Conservation (phyloP, 2,888 invertebrate genomes). For the Lysandra coridon region DNA sequence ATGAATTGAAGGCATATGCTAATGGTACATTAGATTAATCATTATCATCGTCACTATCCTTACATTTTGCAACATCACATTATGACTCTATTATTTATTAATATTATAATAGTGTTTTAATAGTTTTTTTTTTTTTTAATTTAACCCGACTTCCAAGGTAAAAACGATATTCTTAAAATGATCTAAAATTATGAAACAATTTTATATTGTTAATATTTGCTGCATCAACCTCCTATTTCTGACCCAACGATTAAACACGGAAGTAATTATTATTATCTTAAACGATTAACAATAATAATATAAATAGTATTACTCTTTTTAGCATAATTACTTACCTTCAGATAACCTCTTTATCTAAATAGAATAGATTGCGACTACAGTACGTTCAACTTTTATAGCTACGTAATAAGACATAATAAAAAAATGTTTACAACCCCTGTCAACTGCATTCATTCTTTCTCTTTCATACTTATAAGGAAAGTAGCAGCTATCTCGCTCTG, state of each 20-base stretch:
- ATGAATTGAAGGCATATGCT: no score
- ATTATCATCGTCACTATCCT: no score
- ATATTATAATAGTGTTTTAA: no score
- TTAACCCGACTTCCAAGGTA: no score
- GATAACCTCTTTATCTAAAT: background rate
- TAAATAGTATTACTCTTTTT: background rate
- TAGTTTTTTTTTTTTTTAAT: no score
- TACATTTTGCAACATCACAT: no score
- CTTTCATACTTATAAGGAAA: background rate
- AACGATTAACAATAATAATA: background rate
- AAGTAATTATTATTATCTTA: background rate
- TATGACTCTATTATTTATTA: no score
- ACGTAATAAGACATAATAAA: background rate
- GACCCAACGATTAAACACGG: background rate
- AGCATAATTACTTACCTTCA: slow-evolving; percentile 5
- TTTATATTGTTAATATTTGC: background rate
- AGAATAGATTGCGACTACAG: background rate
- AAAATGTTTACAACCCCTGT: background rate
- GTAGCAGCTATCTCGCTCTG: background rate
- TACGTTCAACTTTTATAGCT: background rate
- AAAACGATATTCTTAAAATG: no score
- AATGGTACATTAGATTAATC: no score
- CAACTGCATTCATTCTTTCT: background rate
- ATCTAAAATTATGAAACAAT: no score
- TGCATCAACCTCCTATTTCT: background rate